Evolutionary conservation across 2,113 vertebrate species (phyloP).

Genomic region (Stigmatopora nigra): DNA sequence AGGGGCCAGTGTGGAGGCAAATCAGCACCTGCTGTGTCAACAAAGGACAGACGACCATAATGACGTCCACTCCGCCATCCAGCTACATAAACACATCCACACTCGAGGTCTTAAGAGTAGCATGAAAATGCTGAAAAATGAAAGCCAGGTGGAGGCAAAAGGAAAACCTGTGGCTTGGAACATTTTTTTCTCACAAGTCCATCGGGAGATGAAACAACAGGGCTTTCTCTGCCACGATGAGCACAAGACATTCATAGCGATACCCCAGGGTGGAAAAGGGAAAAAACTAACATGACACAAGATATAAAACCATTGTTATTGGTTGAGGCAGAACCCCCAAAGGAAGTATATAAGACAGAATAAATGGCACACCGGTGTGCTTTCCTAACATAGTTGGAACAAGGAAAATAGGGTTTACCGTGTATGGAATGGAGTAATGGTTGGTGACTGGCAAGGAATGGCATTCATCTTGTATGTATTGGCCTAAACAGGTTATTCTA

Average conservation of each 20-base stretch:
- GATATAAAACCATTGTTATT: conserved; percentile 42
- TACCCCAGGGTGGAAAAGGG: conserved; percentile 33
- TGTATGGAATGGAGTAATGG: neutral
- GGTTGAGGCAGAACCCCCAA: conserved; percentile 22
- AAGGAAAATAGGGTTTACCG: conserved; percentile 7
- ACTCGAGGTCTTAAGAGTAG: conserved; percentile 16
- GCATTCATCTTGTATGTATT: conserved; percentile 42
- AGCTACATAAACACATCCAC: conserved; percentile 1
- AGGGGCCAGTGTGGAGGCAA: conserved; percentile 48
- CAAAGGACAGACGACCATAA: conserved; percentile 29
- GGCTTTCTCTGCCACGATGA: conserved; percentile 42
- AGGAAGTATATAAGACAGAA: conserved; percentile 16
- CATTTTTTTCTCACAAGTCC: conserved; percentile 44
- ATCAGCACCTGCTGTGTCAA: conserved; percentile 64
- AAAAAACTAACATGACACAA: conserved; percentile 27
- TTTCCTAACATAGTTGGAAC: conserved; percentile 15
- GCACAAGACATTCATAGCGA: conserved; percentile 30
- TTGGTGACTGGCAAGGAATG: neutral
- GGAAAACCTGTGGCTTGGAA: conserved; percentile 10
- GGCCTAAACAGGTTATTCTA: conserved; percentile 47
- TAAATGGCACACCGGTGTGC: conserved; percentile 2
- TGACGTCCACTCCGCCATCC: conserved; percentile 1
- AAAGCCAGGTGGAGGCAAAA: conserved; percentile 48
- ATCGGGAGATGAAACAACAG: conserved; percentile 40
- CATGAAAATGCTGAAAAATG: conserved; percentile 47